A percentile compares a stretch with the other conserved stretches of the same genome.
Evolutionary conservation across 2,797 vertebrate genomes (phyloP).

Genomic region (Gallirallus australis): DNA sequence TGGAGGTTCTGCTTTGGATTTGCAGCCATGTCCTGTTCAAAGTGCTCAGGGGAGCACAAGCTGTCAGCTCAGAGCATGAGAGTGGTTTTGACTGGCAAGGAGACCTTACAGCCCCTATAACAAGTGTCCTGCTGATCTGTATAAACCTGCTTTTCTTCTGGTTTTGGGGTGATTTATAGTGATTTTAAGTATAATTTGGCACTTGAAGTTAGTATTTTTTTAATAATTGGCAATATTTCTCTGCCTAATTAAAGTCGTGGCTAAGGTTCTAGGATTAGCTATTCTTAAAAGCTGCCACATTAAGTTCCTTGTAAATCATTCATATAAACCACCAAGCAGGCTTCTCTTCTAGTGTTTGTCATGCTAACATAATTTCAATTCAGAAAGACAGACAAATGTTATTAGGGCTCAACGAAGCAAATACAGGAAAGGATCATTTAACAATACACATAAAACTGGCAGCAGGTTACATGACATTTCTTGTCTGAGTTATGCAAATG

Average conservation of each 20-base stretch:
- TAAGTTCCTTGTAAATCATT: slow-evolving; percentile 16
- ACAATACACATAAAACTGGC: background rate
- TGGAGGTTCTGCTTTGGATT: background rate
- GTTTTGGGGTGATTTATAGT: background rate
- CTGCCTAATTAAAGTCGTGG: background rate
- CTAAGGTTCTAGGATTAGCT: background rate
- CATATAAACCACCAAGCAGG: background rate
- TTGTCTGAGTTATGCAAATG: background rate
- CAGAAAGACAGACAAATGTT: slow-evolving; percentile 41
- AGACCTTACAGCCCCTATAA: background rate
- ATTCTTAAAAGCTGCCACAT: background rate
- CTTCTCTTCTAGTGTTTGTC: slow-evolving; percentile 35
- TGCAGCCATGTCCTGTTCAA: background rate
- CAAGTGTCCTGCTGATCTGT: no score
- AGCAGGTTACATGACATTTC: background rate
- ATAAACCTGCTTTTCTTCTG: background rate
- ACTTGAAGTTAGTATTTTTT: background rate
- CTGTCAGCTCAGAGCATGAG: background rate
- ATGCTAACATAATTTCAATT: slow-evolving; percentile 41
- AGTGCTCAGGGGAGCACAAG: background rate
- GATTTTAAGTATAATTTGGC: background rate
- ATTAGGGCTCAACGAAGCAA: slow-evolving; percentile 45
- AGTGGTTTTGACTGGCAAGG: background rate
- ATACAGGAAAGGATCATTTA: slow-evolving; percentile 9
- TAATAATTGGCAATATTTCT: background rate